Evolutionary conservation across 23 tunicate genomes (phyloP), one percentile per base, ranked within the genome.

Genomic region (Phallusia fumigata): DNA sequence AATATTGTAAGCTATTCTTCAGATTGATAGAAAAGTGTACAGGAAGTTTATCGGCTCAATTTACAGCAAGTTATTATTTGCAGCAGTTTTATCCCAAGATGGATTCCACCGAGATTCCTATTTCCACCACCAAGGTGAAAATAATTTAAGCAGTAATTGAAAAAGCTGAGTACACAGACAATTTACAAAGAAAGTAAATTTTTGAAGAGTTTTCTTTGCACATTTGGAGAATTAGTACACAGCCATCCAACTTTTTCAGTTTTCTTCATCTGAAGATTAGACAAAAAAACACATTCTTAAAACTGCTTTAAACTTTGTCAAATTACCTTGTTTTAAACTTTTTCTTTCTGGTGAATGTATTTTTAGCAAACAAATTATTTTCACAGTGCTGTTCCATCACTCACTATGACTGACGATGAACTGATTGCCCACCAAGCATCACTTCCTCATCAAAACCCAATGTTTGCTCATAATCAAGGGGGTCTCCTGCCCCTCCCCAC

Each of bases 401-500:
- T 87, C 0, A 65, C 76, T 15, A 76, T 87, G 82, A 31, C 76
- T 6, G 91, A 87, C 30, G 91, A 82, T 22, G 91, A 81, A 34
- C n/a, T 74, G 35, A 31, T 30, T 19, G 73, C 86, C 10, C 30
- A 36, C 22, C 81, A 81, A 22, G 77, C 75, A 8, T 26, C 83
- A 21, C 22, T 85, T 5, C 32, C 74, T 16, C 44, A 40, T 18
- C 82, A 76, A n/a, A 65, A 65, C 31, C 34, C 26, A n/a, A 11
- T 51, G 73, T 84, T 76, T 75, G 53, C n/a, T 64, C 82, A 33
- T 32, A 58, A 58, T 24, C 36, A 80, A 21, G 45, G 65, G 36
- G 84, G 84, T 24, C 90, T 86, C 45, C 77, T 82, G 30, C 91
- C 91, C 65, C 82, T 76, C 26, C 86, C 86, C 28, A 82, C 80